Percentiles rank a stretch among this genome's conserved stretches.
Evolutionary conservation across 35 echinoderm and acorn worm genomes (phyloP).

Genomic region (Ptychodera flava): DNA sequence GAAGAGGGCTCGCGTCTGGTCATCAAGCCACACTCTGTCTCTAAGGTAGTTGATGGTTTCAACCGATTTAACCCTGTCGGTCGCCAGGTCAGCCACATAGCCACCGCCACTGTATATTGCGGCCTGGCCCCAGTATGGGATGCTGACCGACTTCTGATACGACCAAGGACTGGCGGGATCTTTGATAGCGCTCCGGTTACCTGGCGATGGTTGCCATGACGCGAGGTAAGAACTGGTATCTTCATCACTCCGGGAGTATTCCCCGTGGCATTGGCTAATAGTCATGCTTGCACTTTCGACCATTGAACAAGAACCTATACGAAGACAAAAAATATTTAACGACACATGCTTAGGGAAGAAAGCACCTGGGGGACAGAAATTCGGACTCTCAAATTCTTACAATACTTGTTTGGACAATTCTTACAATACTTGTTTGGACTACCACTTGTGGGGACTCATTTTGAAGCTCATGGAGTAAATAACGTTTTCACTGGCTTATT

Average conservation of each 20-base stretch:
- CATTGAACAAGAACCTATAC: background rate
- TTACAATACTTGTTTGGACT: no score
- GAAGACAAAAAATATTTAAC: no score
- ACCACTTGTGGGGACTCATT: no score
- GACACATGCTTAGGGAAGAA: no score
- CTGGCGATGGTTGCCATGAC: constrained; percentile 25
- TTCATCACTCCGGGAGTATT: background rate
- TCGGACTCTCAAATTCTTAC: no score
- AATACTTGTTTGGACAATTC: no score
- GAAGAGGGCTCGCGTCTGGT: constrained; percentile 53
- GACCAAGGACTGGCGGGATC: constrained; percentile 24
- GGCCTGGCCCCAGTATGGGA: constrained; percentile 17
- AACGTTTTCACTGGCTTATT: no score
- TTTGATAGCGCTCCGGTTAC: background rate
- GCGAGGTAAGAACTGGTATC: constrained; percentile 32
- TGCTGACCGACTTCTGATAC: constrained; percentile 27
- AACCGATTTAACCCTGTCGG: background rate
- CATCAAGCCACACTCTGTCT: constrained; percentile 47
- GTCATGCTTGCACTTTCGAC: background rate
- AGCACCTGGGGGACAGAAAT: no score
- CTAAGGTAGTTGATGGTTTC: constrained; percentile 9
- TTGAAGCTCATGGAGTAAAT: no score
- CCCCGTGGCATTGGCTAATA: background rate
- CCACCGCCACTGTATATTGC: constrained; percentile 43
- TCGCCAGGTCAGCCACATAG: constrained; percentile 41